These are phyloP conservation scores for Chiridota heheva DNA, from an alignment of 35 echinoderm and acorn worm species.

Conservation along the genomic window DNA sequence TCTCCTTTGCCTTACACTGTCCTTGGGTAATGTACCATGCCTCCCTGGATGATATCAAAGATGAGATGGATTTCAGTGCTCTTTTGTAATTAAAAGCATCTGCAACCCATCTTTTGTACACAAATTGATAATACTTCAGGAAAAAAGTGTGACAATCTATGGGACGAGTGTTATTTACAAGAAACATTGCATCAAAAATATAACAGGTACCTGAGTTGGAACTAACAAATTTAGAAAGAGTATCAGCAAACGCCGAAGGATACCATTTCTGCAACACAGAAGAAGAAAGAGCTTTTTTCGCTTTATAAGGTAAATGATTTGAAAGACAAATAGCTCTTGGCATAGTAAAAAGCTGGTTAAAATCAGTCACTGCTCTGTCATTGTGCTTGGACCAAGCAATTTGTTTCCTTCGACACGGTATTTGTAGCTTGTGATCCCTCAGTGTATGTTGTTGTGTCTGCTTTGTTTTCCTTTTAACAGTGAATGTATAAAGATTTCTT, in stretches of 20 bases:
- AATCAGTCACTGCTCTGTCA: constrained; percentile 9
- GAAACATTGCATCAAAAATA: constrained; percentile 30
- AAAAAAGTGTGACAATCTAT: constrained; percentile 28
- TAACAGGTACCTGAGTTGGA: neutral
- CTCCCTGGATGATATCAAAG: constrained; percentile 30
- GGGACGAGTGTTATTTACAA: constrained; percentile 13
- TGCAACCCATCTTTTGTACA: constrained; percentile 13
- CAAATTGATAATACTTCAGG: neutral
- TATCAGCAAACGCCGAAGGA: constrained; percentile 8
- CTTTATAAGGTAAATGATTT: constrained; percentile 32
- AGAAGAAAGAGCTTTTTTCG: constrained; percentile 1
- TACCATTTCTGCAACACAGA: constrained; percentile 9
- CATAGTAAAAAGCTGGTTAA: constrained; percentile 24
- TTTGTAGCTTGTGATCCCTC: constrained; percentile 35
- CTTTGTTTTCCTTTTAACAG: too few relatives aligned
- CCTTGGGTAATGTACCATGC: neutral
- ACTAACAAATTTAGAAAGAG: neutral
- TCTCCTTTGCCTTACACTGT: too few relatives aligned
- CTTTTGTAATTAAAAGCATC: neutral
- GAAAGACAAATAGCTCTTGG: constrained; percentile 36
- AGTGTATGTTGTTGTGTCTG: too few relatives aligned
- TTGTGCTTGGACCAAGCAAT: constrained; percentile 25
- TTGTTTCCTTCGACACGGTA: constrained; percentile 26
- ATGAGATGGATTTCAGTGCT: constrained; percentile 18
- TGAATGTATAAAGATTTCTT: too few relatives aligned